phyloP scores from a whole-genome alignment of 2,113 vertebrate genomes.

The Eretmochelys imbricata region DNA sequence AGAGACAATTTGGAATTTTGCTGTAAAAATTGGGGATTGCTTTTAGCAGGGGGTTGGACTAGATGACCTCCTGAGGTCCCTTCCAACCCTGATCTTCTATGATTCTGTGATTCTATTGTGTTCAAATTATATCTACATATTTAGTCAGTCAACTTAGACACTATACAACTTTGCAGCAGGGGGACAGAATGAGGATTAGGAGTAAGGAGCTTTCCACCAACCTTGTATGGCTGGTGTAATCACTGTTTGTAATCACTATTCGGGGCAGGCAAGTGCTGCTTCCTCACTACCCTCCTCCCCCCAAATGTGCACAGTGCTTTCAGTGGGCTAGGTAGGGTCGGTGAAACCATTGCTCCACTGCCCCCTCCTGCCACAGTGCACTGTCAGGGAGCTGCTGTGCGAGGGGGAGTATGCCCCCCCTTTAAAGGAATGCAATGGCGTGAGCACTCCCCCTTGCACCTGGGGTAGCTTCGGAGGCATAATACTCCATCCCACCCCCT shows the following conservation, averaged over 20 bases:
- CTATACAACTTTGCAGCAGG: neutral
- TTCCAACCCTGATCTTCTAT: too few species aligned
- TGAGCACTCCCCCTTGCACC: neutral
- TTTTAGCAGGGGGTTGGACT: too few species aligned
- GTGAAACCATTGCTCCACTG: neutral
- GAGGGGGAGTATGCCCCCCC: too few species aligned
- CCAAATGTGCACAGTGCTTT: neutral
- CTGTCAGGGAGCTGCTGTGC: neutral
- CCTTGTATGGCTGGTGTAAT: neutral
- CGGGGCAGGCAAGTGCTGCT: neutral
- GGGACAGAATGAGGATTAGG: neutral
- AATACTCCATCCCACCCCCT: neutral
- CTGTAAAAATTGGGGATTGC: neutral
- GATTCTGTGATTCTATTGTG: neutral
- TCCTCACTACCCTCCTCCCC: neutral
- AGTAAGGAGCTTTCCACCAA: neutral
- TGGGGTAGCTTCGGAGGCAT: neutral
- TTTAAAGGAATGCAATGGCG: neutral
- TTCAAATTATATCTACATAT: neutral
- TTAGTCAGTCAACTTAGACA: neutral
- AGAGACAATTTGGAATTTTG: neutral
- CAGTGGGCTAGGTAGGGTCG: neutral
- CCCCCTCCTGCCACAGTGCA: neutral
- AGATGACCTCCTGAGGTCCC: too few species aligned
- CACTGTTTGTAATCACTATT: neutral